Conservation (phyloP, 2,888 invertebrate genomes). For the Pandemis cinnamomeana region DNA sequence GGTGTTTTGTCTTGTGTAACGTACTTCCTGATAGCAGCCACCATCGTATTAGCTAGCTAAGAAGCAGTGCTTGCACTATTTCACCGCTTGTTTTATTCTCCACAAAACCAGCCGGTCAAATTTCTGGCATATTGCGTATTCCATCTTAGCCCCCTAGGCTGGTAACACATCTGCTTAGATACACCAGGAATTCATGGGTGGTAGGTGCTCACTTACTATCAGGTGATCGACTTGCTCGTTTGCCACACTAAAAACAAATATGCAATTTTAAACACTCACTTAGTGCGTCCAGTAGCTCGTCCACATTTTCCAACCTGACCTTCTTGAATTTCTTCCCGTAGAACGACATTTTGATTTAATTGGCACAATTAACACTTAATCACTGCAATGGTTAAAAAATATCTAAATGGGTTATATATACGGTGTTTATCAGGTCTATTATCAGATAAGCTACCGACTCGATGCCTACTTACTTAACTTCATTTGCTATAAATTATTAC, state of each 20-base stretch:
- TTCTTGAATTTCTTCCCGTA: conserved; percentile 38
- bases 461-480: neutral
- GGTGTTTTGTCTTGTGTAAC: no score
- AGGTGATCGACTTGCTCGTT: no score
- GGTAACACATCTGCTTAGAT: no score
- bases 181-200: no score
- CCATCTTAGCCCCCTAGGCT: no score
- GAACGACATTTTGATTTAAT: conserved; percentile 33
- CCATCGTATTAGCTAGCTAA: no score
- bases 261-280: conserved; percentile 19
- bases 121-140: no score
- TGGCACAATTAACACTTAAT: neutral
- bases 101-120: no score
- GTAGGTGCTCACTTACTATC: no score
- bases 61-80: no score
- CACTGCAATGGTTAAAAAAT: conserved; percentile 17
- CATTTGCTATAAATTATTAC: neutral
- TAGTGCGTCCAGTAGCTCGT: conserved; percentile 19
- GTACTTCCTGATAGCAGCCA: no score
- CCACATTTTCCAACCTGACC: conserved; percentile 32
- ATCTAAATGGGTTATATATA: conserved; percentile 10
- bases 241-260: neutral
- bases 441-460: neutral
- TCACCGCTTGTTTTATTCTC: no score
- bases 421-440: neutral